These are phyloP conservation scores for Sebastolobus altivelis DNA, from an alignment of 2,797 vertebrate genomes.

Conservation along the genomic window DNA sequence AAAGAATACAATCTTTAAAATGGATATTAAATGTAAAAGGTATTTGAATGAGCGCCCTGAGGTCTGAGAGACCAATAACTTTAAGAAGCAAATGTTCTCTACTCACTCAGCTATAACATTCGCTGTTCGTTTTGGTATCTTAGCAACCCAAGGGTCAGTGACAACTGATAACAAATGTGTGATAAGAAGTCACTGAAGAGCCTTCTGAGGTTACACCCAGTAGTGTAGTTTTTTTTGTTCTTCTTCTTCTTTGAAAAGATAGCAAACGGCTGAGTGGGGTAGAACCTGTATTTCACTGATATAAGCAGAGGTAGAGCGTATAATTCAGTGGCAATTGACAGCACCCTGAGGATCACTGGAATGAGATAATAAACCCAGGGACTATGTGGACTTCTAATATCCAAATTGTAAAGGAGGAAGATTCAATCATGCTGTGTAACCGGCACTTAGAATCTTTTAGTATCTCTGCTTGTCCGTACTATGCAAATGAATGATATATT, in stretches of 20 bases:
- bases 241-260: constrained; percentile 20
- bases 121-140: constrained; percentile 38
- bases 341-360: constrained; percentile 59
- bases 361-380: constrained; percentile 64
- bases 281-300: constrained; percentile 53
- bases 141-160: constrained; percentile 32
- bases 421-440: constrained; percentile 37
- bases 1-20: background rate
- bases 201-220: constrained; percentile 32
- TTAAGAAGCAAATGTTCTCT: constrained; percentile 8
- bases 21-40: constrained; percentile 1
- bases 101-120: constrained; percentile 18
- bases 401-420: constrained; percentile 24
- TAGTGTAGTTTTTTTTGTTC: constrained; percentile 14
- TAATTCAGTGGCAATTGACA: constrained; percentile 69
- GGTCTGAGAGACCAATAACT: constrained; percentile 14
- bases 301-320: constrained; percentile 47
- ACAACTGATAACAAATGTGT: constrained; percentile 40
- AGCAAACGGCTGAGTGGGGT: constrained; percentile 36
- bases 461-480: background rate
- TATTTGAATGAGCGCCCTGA: background rate
- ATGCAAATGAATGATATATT: constrained; percentile 17
- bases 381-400: constrained; percentile 49
- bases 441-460: constrained; percentile 21
- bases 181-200: constrained; percentile 40